Percentiles rank a stretch among this genome's conserved stretches.
These are phyloP conservation scores for Phylloscopus trochilus DNA, from an alignment of 2,113 vertebrate species.

Conservation along the genomic window DNA sequence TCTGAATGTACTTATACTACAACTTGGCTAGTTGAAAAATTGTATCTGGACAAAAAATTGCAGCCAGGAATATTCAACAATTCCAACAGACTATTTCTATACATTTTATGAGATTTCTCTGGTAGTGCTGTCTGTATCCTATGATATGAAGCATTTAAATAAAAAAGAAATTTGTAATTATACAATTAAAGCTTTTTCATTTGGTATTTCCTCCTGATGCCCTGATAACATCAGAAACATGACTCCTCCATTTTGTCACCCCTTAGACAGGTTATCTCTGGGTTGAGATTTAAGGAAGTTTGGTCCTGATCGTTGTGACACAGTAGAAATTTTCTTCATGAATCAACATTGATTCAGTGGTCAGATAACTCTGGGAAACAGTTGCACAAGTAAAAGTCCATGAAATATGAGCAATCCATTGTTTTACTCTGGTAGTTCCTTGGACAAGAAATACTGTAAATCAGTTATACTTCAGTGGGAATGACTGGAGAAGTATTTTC, in stretches of 20 bases:
- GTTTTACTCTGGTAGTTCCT: neutral
- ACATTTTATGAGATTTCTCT: neutral
- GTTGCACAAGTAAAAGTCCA: neutral
- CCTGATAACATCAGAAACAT: neutral
- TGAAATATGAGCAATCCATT: neutral
- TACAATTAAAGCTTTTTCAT: neutral
- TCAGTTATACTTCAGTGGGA: neutral
- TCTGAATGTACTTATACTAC: neutral
- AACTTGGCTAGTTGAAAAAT: neutral
- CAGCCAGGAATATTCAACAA: neutral
- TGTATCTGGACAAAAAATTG: neutral
- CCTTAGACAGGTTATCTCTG: neutral
- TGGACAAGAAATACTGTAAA: neutral
- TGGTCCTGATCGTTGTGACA: accelerated
- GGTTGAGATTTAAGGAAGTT: neutral
- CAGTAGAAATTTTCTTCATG: neutral
- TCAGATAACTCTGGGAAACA: neutral
- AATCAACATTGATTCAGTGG: neutral
- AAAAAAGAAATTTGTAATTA: neutral
- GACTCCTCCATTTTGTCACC: neutral
- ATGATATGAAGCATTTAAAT: neutral
- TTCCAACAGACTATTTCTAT: neutral
- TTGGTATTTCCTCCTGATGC: neutral
- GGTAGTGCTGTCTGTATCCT: neutral
- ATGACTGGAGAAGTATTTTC: neutral